Evolutionary conservation across 2,888 invertebrate genomes (phyloP).

Genomic region (Gari tellinella): DNA sequence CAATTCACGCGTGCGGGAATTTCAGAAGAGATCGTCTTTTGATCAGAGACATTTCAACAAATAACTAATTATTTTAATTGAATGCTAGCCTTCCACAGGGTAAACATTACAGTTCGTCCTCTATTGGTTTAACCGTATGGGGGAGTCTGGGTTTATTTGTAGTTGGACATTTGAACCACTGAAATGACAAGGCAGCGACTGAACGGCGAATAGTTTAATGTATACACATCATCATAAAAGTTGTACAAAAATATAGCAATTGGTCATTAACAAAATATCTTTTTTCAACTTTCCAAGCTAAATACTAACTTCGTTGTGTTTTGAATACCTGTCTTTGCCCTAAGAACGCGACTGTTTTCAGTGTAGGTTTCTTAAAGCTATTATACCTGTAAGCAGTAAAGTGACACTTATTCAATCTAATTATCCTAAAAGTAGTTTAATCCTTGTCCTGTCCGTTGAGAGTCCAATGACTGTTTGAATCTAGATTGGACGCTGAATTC

Average conservation of each 20-base stretch:
- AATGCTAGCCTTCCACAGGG: conserved; percentile 37
- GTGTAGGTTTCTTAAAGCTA: too few relatives aligned
- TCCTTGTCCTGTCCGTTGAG: too few relatives aligned
- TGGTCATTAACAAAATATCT: conserved; percentile 42
- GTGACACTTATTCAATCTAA: too few relatives aligned
- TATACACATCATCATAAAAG: conserved; percentile 48
- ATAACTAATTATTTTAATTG: conserved; percentile 57
- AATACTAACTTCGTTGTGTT: conserved; percentile 28
- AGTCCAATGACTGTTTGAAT: too few relatives aligned
- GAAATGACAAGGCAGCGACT: conserved; percentile 16
- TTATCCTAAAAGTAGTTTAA: too few relatives aligned
- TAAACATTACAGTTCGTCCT: conserved; percentile 28
- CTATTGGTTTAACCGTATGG: conserved; percentile 11
- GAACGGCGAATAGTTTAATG: conserved; percentile 45
- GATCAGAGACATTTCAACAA: conserved; percentile 44
- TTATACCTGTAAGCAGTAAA: too few relatives aligned
- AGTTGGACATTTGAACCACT: conserved; percentile 37
- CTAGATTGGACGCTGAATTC: too few relatives aligned
- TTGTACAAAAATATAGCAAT: conserved; percentile 51
- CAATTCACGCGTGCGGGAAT: conserved; percentile 9
- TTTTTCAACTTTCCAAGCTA: conserved; percentile 27
- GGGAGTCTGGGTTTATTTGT: conserved; percentile 37
- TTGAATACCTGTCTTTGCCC: too few relatives aligned
- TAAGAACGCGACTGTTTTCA: too few relatives aligned
- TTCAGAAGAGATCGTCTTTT: conserved; percentile 18